Conservation (phyloP, 2,113 vertebrate species). For the Calidris pygmaea region DNA sequence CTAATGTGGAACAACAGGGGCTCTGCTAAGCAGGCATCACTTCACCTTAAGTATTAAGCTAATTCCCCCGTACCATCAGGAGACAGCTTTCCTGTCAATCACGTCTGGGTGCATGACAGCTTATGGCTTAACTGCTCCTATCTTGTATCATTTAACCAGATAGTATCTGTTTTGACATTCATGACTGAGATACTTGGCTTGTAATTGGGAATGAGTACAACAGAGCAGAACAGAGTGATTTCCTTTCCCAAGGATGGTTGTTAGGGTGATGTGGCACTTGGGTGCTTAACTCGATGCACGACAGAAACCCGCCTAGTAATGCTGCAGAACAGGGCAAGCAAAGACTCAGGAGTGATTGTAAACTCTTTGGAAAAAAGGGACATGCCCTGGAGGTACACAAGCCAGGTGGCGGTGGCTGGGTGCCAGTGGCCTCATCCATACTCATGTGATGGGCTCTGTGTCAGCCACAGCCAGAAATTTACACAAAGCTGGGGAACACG, state of each 20-base stretch:
- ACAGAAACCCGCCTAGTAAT: background rate
- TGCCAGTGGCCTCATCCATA: background rate
- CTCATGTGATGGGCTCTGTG: accelerated
- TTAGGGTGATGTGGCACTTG: background rate
- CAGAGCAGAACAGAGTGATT: slow-evolving; percentile 47
- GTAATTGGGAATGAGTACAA: slow-evolving; percentile 24
- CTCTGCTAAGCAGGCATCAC: slow-evolving; percentile 39
- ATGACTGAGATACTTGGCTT: slow-evolving; percentile 41
- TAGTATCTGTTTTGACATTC: slow-evolving; percentile 60
- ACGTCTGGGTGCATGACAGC: slow-evolving; percentile 29
- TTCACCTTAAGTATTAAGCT: slow-evolving; percentile 53
- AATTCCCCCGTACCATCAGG: slow-evolving; percentile 21
- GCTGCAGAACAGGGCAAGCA: background rate
- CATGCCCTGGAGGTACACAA: background rate
- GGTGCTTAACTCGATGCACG: background rate
- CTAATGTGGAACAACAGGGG: background rate
- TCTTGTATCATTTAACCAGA: slow-evolving; percentile 50
- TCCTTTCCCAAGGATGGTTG: slow-evolving; percentile 6
- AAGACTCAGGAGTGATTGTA: accelerated
- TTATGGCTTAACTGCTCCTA: slow-evolving; percentile 49
- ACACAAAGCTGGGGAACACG: accelerated
- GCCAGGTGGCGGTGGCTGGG: background rate
- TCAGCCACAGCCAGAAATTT: background rate
- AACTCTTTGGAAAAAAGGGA: background rate
- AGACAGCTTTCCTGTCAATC: slow-evolving; percentile 46